Evolutionary conservation across 2,113 vertebrate species (phyloP), one percentile per base, ranked within the genome.

Genomic region (Peromyscus maniculatus): DNA sequence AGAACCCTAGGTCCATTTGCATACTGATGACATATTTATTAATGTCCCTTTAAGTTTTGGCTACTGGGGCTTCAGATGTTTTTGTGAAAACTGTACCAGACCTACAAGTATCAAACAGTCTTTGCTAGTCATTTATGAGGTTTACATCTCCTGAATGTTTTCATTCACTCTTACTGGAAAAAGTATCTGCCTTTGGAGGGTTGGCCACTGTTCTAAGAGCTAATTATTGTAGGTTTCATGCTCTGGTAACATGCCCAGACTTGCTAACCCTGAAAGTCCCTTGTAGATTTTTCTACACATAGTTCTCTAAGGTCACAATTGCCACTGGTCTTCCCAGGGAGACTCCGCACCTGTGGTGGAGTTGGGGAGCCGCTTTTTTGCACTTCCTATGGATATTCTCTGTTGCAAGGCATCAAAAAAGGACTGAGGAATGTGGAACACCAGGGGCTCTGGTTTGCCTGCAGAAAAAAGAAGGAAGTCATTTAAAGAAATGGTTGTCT

Each of bases 401-500:
- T 99, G 99, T 97, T 99, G 99, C 69, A 99, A 98, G 0, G 99
- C 99, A 7, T 99, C 99, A 21, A 99, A 99, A 98, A 99, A 99
- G 3, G 99, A 98, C 97, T 99, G 99, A 1, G 99, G 99, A 86
- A 99, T 99, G 98, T 99, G 99, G 98, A 99, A 99, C 13, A 99
- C 99, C 98, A 99, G 97, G 0, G 99, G 99, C 83, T 99, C 99
- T 0, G 99, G 99, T 90, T 99, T 99, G 64, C 99, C 99, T 99
- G 97, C 1, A 33, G 71, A 89, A 96, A 96, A 92, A 21, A 95
- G 0, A 92, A 95, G 88, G 72, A 82, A 75, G 39, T 91, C 74
- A 91, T n/a, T 82, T 83, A 71, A 90, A 64, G 43, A 92, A 92
- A 94, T 36, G 46, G 43, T 43, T 72, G 72, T 80, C n/a, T 79